Base-by-base conservation (phyloP, 1,140 invertebrate genomes). In the Procambarus virginalis region DNA sequence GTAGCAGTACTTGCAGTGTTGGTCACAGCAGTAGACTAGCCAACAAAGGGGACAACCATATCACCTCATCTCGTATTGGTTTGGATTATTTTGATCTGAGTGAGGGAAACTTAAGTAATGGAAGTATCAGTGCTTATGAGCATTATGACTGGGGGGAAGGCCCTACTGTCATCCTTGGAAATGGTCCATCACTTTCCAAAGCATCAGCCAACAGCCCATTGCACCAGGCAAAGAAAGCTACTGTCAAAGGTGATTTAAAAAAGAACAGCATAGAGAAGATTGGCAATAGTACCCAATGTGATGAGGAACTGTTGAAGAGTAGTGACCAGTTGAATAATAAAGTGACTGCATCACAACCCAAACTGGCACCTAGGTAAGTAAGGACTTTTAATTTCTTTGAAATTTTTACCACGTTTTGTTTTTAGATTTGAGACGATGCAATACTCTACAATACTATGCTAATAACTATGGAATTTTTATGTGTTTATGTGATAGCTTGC, bases 81-180 rank as follows among this genome's bases (percentile, higher is more conserved):
- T 55, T 90, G 22, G 89, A 90, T 81, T 83, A 90, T 10, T 90
- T 90, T 81, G 83, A 85, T n/a, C n/a, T 89, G 60, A 83, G 17
- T 46, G 88, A 84, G 5, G 64, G 51, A 22, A 84, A 55, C 51
- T n/a, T 89, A 46, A 84, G 88, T n/a, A 89, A 89, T 79, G 88
- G 88, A 1, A 55, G 22, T 17, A 83, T 89, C 48, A 89, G 88
- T 84, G 88, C 82, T 22, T 89, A 89, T 84, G 88, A 89, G 58
- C 88, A 89, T 68, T 89, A 89, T 89, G 88, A 89, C 60, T 89
- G 88, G 88, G 88, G 88, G 8, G 88, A 89, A 45, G 60, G 55
- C 46, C 34, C 80, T 46, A 48, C 49, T n/a, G 77, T 49, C 8
- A 68, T 45, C 12, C 46, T 84, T 17, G 88, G 88, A n/a, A 84